These are phyloP conservation scores for Chirona hameri DNA, from an alignment of 2,888 invertebrate genomes.

Conservation along the genomic window DNA sequence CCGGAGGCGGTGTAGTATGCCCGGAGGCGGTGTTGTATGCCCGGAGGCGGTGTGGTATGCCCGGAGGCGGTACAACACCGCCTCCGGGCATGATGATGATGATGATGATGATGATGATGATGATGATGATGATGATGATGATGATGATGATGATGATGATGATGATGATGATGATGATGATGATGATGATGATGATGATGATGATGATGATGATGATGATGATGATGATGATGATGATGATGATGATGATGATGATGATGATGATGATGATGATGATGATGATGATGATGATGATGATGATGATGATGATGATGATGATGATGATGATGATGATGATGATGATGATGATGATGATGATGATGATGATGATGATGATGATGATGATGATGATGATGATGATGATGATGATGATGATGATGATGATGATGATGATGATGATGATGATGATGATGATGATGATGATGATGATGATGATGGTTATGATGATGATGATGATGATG, in stretches of 20 bases:
- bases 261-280: slow-evolving; percentile 22
- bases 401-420: slow-evolving; percentile 22
- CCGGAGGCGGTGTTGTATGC: no score
- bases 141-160: slow-evolving; percentile 22
- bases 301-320: slow-evolving; percentile 22
- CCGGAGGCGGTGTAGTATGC: no score
- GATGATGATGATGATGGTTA: no score
- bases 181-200: slow-evolving; percentile 11
- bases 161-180: slow-evolving; percentile 22
- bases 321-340: slow-evolving; percentile 22
- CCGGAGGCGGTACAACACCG: no score
- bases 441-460: slow-evolving; percentile 22
- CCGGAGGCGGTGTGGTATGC: no score
- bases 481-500: no score
- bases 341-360: slow-evolving; percentile 22
- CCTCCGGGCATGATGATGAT: no score
- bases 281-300: slow-evolving; percentile 22
- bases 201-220: slow-evolving; percentile 22
- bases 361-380: slow-evolving; percentile 22
- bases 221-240: slow-evolving; percentile 10
- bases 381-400: slow-evolving; percentile 22
- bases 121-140: slow-evolving; percentile 22
- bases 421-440: slow-evolving; percentile 22
- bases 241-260: slow-evolving; percentile 22
- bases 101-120: slow-evolving; percentile 22